Evolutionary conservation across 2,888 invertebrate species (phyloP).

Genomic region (Siphlonurus alternatus): DNA sequence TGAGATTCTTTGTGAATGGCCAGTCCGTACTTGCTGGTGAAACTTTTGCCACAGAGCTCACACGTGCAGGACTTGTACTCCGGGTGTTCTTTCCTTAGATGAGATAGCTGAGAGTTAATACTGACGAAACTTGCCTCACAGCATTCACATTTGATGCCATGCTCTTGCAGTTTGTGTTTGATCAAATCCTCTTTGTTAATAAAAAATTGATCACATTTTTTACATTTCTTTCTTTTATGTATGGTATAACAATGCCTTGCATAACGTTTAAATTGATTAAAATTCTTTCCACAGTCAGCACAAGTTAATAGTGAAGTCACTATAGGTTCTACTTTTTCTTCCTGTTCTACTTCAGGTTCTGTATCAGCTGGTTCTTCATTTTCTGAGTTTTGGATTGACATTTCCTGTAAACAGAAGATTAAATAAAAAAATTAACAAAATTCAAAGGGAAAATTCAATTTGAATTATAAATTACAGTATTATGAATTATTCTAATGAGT

Average conservation of each 20-base stretch:
- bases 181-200: neutral
- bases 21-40: slow-evolving; percentile 1
- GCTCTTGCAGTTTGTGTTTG: neutral
- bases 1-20: neutral
- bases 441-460: too few relatives aligned
- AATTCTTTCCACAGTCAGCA: neutral
- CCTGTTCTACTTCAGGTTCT: too few relatives aligned
- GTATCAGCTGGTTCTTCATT: too few relatives aligned
- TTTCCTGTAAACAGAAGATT: too few relatives aligned
- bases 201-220: neutral
- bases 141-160: neutral
- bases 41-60: neutral
- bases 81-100: neutral
- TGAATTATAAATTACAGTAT: too few relatives aligned
- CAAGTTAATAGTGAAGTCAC: too few relatives aligned
- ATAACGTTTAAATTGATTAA: neutral
- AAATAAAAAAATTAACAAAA: too few relatives aligned
- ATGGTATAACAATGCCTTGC: neutral
- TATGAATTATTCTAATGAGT: too few relatives aligned
- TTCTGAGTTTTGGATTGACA: too few relatives aligned
- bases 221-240: neutral
- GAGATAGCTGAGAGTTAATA: neutral
- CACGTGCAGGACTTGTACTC: neutral
- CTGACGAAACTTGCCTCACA: neutral
- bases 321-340: too few relatives aligned